Percentiles rank a stretch among this genome's conserved stretches.
phyloP scores from a whole-genome alignment of 1,140 invertebrate genomes.

The Hyles euphorbiae region DNA sequence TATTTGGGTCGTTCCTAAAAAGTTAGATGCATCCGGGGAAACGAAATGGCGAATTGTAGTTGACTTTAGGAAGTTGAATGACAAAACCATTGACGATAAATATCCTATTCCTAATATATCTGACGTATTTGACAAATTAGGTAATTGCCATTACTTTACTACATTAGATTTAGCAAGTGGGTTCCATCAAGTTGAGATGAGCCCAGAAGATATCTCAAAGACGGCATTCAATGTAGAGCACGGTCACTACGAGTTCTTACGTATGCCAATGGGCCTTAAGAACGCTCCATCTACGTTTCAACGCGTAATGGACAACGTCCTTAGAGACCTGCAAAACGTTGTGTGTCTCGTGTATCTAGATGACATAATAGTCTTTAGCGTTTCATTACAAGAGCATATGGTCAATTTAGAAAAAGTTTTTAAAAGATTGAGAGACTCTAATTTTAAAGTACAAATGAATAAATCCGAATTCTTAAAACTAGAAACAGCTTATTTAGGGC shows the following conservation, averaged over 20 bases:
- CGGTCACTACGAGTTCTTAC: constrained; percentile 19
- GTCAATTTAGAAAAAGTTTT: constrained; percentile 42
- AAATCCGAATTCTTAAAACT: constrained; percentile 41
- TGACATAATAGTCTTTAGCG: constrained; percentile 43
- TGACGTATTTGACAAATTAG: constrained; percentile 13
- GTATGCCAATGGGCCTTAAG: constrained; percentile 16
- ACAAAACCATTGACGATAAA: constrained; percentile 20
- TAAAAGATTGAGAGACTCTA: constrained; percentile 38
- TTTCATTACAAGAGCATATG: constrained; percentile 31
- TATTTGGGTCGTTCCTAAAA: constrained; percentile 21
- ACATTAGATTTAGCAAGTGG: constrained; percentile 15
- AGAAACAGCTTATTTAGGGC: constrained; percentile 31
- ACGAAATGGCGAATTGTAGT: constrained; percentile 28
- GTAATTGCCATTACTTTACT: constrained; percentile 15
- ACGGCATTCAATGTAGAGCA: constrained; percentile 18
- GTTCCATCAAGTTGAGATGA: constrained; percentile 15
- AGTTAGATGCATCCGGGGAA: constrained; percentile 19
- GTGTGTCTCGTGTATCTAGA: constrained; percentile 58
- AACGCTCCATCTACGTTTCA: constrained; percentile 14
- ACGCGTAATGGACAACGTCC: constrained; percentile 17
- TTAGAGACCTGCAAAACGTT: constrained; percentile 16
- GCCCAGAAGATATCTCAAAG: constrained; percentile 11
- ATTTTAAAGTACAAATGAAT: constrained; percentile 48
- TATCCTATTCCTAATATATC: constrained; percentile 15
- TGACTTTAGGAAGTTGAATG: constrained; percentile 39